Conservation (phyloP, 2,888 invertebrate genomes). For the Chymomyza caudatula region DNA sequence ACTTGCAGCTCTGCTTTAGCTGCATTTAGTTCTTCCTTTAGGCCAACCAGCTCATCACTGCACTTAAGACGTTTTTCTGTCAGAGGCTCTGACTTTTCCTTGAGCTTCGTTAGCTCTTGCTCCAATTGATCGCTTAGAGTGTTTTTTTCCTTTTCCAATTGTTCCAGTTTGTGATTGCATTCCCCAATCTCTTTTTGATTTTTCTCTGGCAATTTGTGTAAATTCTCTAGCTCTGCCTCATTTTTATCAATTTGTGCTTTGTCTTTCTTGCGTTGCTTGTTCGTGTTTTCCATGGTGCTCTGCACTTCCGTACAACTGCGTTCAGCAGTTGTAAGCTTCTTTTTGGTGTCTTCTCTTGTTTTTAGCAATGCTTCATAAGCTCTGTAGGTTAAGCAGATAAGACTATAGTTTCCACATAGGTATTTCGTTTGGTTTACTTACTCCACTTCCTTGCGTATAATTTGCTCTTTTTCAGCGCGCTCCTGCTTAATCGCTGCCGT, state of each 20-base stretch:
- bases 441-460: constrained; percentile 74
- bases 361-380: constrained; percentile 81
- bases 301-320: constrained; percentile 83
- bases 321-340: constrained; percentile 83
- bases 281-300: constrained; percentile 84
- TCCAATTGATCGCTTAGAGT: constrained; percentile 82
- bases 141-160: constrained; percentile 80
- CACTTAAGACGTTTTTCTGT: constrained; percentile 80
- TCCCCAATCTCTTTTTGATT: constrained; percentile 85
- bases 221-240: constrained; percentile 83
- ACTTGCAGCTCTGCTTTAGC: constrained; percentile 80
- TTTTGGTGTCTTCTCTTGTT: constrained; percentile 81
- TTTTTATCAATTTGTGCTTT: constrained; percentile 84
- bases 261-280: constrained; percentile 86
- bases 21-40: constrained; percentile 85
- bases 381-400: constrained; percentile 71
- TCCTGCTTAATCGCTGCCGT: constrained; percentile 73
- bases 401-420: not conserved
- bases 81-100: constrained; percentile 80
- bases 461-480: constrained; percentile 78
- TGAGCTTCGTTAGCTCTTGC: constrained; percentile 80
- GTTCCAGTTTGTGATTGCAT: constrained; percentile 81
- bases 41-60: constrained; percentile 82
- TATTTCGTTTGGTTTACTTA: constrained; percentile 59
- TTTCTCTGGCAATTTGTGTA: constrained; percentile 84